Conservation (phyloP, 2,888 invertebrate species). For the Eulithis testata region DNA sequence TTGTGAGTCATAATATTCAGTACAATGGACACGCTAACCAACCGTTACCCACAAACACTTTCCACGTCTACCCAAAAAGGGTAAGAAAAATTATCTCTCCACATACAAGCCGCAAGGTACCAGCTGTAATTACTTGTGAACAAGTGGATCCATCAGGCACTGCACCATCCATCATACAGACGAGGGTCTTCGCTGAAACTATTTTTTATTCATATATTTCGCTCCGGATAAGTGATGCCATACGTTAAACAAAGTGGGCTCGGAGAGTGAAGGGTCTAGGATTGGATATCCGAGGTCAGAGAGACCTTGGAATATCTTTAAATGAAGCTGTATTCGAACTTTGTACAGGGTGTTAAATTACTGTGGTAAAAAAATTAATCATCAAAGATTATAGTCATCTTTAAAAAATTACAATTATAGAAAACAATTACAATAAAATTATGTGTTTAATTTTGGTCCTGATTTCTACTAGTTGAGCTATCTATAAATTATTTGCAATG, state of each 20-base stretch:
- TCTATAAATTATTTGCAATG: no score
- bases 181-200: slow-evolving; percentile 40
- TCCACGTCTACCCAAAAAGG: neutral
- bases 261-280: slow-evolving; percentile 17
- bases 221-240: slow-evolving; percentile 42
- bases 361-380: no score
- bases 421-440: no score
- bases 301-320: slow-evolving; percentile 10
- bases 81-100: neutral
- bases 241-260: slow-evolving; percentile 42
- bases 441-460: no score
- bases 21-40: no score
- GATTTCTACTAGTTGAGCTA: no score
- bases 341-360: neutral
- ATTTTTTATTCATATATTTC: slow-evolving; percentile 50
- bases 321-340: neutral
- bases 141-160: slow-evolving; percentile 38
- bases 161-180: slow-evolving; percentile 43
- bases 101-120: slow-evolving; percentile 1
- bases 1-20: no score
- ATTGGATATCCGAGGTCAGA: slow-evolving; percentile 9
- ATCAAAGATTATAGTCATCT: no score
- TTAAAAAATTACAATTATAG: no score
- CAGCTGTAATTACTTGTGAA: slow-evolving; percentile 33
- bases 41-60: no score